A percentile compares a stretch with the other conserved stretches of the same genome.
These are phyloP conservation scores for Homarus gammarus DNA, from an alignment of 2,888 invertebrate genomes.

Conservation along the genomic window DNA sequence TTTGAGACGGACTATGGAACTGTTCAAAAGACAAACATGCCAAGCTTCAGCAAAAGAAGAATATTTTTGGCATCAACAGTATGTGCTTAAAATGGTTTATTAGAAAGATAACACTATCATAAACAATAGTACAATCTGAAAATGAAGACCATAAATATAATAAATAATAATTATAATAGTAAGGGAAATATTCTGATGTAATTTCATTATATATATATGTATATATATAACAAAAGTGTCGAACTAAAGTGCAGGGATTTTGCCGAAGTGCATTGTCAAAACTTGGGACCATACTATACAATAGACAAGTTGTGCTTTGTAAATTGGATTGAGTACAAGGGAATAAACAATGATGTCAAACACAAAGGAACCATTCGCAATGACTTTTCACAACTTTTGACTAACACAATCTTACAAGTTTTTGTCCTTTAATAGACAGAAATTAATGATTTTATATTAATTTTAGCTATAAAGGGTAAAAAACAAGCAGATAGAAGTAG, in stretches of 20 bases:
- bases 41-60: slow-evolving; percentile 61
- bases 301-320: slow-evolving; percentile 4
- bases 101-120: slow-evolving; percentile 11
- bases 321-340: not conserved
- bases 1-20: slow-evolving; percentile 7
- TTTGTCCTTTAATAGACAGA: slow-evolving; percentile 26
- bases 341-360: not conserved
- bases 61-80: slow-evolving; percentile 36
- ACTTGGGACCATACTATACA: slow-evolving; percentile 14
- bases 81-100: not conserved
- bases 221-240: not conserved
- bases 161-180: slow-evolving; percentile 9
- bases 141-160: slow-evolving; percentile 19
- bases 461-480: not conserved
- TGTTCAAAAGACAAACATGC: slow-evolving; percentile 49
- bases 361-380: slow-evolving; percentile 1
- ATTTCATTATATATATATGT: not conserved
- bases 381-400: slow-evolving; percentile 10
- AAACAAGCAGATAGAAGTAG: slow-evolving; percentile 7
- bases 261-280: slow-evolving; percentile 47
- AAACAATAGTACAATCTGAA: slow-evolving; percentile 9
- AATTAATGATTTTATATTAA: slow-evolving; percentile 9
- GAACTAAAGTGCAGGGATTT: slow-evolving; percentile 34
- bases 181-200: not conserved
- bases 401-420: not conserved